Evolutionary conservation across 2,113 vertebrate species (phyloP).

Genomic region (Gobiocypris rarus): DNA sequence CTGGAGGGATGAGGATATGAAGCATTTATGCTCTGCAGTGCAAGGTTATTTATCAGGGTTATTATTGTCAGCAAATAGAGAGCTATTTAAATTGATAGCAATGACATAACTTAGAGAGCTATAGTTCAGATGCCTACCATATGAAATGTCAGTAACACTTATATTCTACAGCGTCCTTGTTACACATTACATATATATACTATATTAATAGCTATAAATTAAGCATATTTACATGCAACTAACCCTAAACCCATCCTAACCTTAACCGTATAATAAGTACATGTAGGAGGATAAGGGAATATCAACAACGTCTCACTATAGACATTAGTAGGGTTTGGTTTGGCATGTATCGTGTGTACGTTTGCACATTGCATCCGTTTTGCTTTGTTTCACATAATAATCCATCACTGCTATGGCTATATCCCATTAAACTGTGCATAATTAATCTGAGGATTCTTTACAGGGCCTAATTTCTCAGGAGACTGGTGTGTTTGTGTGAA

Average conservation of each 20-base stretch:
- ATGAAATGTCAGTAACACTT: too few species aligned
- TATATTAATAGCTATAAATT: too few species aligned
- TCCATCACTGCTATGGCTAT: slow-evolving; percentile 41
- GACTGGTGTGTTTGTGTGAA: slow-evolving; percentile 31
- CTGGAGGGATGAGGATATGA: not conserved
- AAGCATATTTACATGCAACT: too few species aligned
- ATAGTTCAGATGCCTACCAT: not conserved
- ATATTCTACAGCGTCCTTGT: too few species aligned
- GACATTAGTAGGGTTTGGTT: not conserved
- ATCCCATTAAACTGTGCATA: slow-evolving; percentile 40
- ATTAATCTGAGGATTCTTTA: slow-evolving; percentile 53
- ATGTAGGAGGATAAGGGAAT: not conserved
- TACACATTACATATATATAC: too few species aligned
- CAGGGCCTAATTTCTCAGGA: slow-evolving; percentile 47
- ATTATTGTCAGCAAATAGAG: slow-evolving; percentile 3
- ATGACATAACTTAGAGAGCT: not conserved
- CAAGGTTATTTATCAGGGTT: not conserved
- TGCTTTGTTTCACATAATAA: slow-evolving; percentile 39
- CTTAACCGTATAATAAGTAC: too few species aligned
- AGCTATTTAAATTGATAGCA: not conserved
- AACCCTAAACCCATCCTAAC: too few species aligned
- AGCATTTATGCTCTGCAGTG: not conserved
- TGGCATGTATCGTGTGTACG: not conserved
- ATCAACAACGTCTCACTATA: not conserved
- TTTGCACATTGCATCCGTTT: slow-evolving; percentile 32